Evolutionary conservation across 2,113 vertebrate genomes (phyloP), one percentile per base, ranked within the genome.

Genomic region (Oxygymnocypris stewartii): DNA sequence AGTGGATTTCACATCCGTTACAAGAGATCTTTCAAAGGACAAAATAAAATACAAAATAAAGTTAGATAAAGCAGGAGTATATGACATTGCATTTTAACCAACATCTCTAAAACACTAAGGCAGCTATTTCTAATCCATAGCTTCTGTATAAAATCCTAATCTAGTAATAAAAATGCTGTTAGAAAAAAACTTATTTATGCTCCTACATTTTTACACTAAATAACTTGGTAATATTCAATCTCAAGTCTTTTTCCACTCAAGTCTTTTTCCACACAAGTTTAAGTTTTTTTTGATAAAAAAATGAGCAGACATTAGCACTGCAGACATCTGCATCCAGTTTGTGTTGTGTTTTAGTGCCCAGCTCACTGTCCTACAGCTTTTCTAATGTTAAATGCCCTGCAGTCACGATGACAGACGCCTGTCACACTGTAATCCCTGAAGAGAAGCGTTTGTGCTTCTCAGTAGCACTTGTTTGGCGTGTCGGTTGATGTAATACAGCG

Each of bases 371-470:
- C 73, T 67, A 7, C 12, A 84, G 69, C 81, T 42, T 31, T 28
- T 44, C 31, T 47, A 12, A 65, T 14, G 23, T 44, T 20, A 42
- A 28, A 81, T 40, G 35, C 23, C 79, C 57, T 63, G 42, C 20
- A 69, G n/a, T 67, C 16, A 18, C 71, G n/a, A 73, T 73, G 65
- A 83, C 65, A 59, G 49, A 63, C 4, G 12, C 14, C 42, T 35
- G 65, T 59, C 47, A 74, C 65, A 11, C 42, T n/a, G 35, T 1
- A 67, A 25, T 77, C 86, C 86, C 86, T 87, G 86, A 80, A 61
- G 73, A 77, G 47, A 78, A 83, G 59, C 57, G 51, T 14, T 47
- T 59, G 54, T 20, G 49, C 57, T 13, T 57, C 49, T 74, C 77
- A 4, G 11, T 14, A 86, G 75, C 67, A 67, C 80, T 78, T 79